Percentiles rank a stretch among this genome's conserved stretches.
Evolutionary conservation across 2,797 vertebrate genomes (phyloP).

Genomic region (Typhlichthys subterraneus): DNA sequence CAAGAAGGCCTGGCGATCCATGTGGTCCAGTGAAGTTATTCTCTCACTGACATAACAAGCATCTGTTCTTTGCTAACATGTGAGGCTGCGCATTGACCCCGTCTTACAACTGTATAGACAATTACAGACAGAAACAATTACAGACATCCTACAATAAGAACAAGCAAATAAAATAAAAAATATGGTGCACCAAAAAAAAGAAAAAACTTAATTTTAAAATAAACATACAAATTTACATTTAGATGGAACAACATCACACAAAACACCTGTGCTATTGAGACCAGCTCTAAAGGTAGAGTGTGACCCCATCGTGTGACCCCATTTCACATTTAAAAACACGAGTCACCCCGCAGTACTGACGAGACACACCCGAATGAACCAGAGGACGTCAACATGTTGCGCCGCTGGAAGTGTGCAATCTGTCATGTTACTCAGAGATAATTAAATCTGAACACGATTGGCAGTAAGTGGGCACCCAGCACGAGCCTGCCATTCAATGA

Average conservation of each 20-base stretch:
- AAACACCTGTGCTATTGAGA: constrained; percentile 22
- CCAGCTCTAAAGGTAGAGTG: constrained; percentile 18
- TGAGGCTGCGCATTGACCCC: constrained; percentile 3
- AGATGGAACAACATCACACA: constrained; percentile 24
- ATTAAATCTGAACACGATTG: constrained; percentile 48
- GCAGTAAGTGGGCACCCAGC: constrained; percentile 19
- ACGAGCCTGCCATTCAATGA: constrained; percentile 56
- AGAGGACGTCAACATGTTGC: constrained; percentile 26
- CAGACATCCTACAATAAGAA: neutral
- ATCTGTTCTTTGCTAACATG: constrained; percentile 34
- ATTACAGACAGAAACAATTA: neutral
- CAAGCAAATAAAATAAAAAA: neutral
- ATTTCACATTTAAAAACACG: constrained; percentile 4
- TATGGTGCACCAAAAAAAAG: neutral
- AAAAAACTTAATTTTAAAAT: constrained; percentile 14
- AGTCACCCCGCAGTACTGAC: neutral
- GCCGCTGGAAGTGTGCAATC: constrained; percentile 31
- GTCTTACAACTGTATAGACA: neutral
- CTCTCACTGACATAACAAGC: constrained; percentile 28
- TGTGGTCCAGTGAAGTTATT: constrained; percentile 40
- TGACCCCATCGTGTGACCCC: constrained; percentile 31
- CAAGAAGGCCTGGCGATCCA: neutral
- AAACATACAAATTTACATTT: constrained; percentile 37
- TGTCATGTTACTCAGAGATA: constrained; percentile 45
- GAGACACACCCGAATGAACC: constrained; percentile 24